A percentile compares a stretch with the other conserved stretches of the same genome.
Conservation (phyloP, 2,113 vertebrate species). For the Carettochelys insculpta region DNA sequence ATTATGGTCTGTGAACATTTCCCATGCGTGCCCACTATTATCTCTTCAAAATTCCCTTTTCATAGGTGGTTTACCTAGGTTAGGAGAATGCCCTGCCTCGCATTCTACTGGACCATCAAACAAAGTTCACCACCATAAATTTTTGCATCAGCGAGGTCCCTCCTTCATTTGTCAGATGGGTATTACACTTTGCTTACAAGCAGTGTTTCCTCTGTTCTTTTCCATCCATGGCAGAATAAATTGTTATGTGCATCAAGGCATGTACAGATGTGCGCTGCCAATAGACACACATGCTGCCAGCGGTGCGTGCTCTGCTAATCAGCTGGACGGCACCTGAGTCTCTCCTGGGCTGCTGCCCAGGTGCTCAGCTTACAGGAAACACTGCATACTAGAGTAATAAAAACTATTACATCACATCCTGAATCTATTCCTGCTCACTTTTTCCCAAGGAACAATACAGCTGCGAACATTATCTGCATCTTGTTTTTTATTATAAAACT, state of each 20-base stretch:
- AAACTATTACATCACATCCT: conserved; percentile 1
- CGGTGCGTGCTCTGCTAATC: no score
- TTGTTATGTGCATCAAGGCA: no score
- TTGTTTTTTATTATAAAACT: not conserved
- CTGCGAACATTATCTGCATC: not conserved
- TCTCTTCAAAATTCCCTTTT: conserved; percentile 13
- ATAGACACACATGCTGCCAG: no score
- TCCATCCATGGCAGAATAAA: no score
- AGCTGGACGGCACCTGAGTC: no score
- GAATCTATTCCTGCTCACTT: not conserved
- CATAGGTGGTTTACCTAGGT: conserved; percentile 6
- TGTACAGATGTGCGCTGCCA: no score
- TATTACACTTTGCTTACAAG: conserved; percentile 51
- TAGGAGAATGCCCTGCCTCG: conserved; percentile 29
- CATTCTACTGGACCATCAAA: conserved; percentile 48
- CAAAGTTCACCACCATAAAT: conserved; percentile 50
- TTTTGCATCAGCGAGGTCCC: not conserved
- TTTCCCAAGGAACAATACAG: not conserved
- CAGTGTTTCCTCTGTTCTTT: no score
- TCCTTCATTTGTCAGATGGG: conserved; percentile 32
- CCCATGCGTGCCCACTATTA: conserved; percentile 8
- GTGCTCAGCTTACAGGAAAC: no score
- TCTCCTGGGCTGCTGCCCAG: no score
- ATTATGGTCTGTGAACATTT: not conserved
- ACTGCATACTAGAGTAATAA: conserved; percentile 33